Conservation (phyloP, 2,797 vertebrate genomes). For the Avahi laniger region DNA sequence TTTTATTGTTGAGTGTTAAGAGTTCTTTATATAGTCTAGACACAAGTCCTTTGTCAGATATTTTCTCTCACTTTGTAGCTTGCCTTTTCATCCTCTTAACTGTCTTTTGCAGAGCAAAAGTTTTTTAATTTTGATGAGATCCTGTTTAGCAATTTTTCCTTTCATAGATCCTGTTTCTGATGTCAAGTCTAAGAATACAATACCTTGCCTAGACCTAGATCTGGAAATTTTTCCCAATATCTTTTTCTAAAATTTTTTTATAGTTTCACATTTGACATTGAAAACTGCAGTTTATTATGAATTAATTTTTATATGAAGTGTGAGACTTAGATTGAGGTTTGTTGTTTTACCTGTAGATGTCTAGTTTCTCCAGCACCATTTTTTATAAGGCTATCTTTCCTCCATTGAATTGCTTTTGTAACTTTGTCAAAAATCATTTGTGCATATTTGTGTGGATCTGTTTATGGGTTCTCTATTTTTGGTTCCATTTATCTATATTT, state of each 20-base stretch:
- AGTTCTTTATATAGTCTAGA: neutral
- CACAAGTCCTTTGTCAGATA: neutral
- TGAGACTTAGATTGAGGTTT: neutral
- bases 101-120: neutral
- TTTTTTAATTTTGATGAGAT: slow-evolving; percentile 36
- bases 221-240: neutral
- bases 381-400: neutral
- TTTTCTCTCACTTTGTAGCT: neutral
- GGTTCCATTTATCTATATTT: neutral
- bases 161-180: neutral
- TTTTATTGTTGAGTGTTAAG: neutral
- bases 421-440: neutral
- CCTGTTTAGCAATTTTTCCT: neutral
- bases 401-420: neutral
- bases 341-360: neutral
- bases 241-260: neutral
- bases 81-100: neutral
- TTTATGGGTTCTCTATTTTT: neutral
- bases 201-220: neutral
- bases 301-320: neutral
- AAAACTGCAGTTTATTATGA: neutral
- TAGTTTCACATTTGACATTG: slow-evolving; percentile 28
- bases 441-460: neutral
- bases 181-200: neutral
- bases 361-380: neutral